Evolutionary conservation across 2,113 vertebrate genomes (phyloP).

Genomic region (Amblyopsis rosae): DNA sequence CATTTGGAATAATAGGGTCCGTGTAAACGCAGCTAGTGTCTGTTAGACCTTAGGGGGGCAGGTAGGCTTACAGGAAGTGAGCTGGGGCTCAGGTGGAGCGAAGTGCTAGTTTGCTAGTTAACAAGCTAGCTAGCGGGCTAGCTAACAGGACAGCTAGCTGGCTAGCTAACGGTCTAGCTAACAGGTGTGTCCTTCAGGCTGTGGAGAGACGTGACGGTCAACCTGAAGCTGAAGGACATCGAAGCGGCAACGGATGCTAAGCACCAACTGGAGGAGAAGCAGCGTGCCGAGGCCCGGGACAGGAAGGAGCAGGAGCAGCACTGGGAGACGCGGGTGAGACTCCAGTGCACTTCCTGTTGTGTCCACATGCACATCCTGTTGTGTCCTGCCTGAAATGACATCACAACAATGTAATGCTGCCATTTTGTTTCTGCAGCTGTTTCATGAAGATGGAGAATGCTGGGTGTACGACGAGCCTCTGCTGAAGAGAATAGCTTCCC

Average conservation of each 20-base stretch:
- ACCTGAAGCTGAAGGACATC: conserved; percentile 94
- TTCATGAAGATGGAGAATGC: conserved; percentile 97
- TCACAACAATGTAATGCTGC: background rate
- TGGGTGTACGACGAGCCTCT: conserved; percentile 98
- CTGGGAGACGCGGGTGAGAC: conserved; percentile 94
- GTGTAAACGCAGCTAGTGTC: too few relatives aligned
- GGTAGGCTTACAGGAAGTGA: too few relatives aligned
- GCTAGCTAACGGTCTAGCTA: background rate
- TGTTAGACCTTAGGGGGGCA: too few relatives aligned
- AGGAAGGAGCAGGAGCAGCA: conserved; percentile 92
- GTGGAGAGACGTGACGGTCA: conserved; percentile 95
- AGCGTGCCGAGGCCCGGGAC: conserved; percentile 93
- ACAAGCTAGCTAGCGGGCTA: too few relatives aligned
- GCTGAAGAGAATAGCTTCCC: conserved; percentile 86
- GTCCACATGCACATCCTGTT: background rate
- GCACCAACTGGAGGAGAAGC: conserved; percentile 92
- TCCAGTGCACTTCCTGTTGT: background rate
- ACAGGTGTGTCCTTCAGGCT: conserved; percentile 72
- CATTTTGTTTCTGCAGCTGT: conserved; percentile 78
- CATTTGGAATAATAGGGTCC: too few relatives aligned
- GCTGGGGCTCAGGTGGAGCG: too few relatives aligned
- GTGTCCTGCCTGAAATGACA: background rate
- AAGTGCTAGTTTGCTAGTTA: too few relatives aligned
- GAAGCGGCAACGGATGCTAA: conserved; percentile 95
- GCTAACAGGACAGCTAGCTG: too few relatives aligned